phyloP scores from a whole-genome alignment of 1,140 invertebrate genomes.

The Planococcus citri region DNA sequence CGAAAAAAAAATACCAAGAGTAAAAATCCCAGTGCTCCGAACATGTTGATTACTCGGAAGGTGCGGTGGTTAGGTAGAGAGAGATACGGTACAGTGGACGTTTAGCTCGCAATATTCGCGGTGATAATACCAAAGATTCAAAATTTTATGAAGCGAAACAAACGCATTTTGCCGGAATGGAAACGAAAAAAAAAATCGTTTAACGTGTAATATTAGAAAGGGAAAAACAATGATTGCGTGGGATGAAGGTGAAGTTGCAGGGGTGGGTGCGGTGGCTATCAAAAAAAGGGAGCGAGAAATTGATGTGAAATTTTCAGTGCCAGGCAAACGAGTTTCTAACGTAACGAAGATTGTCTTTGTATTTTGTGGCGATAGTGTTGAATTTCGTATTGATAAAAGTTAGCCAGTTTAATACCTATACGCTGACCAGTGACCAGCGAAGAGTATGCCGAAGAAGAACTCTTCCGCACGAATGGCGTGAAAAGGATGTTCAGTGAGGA shows the following conservation, averaged over 20 bases:
- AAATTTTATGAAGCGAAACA: slow-evolving; percentile 3
- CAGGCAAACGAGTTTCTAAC: too few relatives aligned
- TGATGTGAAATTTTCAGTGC: not conserved
- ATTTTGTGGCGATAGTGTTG: too few relatives aligned
- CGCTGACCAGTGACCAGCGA: too few relatives aligned
- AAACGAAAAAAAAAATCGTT: slow-evolving; percentile 1
- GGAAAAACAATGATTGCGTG: not conserved
- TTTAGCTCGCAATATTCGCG: not conserved
- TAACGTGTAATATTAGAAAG: not conserved
- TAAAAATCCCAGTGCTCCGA: not conserved
- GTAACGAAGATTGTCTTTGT: too few relatives aligned
- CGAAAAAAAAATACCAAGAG: not conserved
- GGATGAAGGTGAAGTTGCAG: not conserved
- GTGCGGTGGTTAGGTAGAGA: not conserved
- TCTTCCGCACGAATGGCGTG: too few relatives aligned
- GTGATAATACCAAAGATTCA: not conserved
- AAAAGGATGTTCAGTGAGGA: too few relatives aligned
- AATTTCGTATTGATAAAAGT: too few relatives aligned
- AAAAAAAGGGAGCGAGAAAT: not conserved
- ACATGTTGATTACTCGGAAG: not conserved
- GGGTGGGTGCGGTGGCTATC: too few relatives aligned
- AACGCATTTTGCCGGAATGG: slow-evolving; percentile 1
- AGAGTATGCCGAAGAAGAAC: too few relatives aligned
- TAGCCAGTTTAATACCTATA: too few relatives aligned
- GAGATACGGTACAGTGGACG: too few relatives aligned